These are phyloP conservation scores for Cinclus cinclus DNA, from an alignment of 2,113 vertebrate genomes.

Conservation along the genomic window DNA sequence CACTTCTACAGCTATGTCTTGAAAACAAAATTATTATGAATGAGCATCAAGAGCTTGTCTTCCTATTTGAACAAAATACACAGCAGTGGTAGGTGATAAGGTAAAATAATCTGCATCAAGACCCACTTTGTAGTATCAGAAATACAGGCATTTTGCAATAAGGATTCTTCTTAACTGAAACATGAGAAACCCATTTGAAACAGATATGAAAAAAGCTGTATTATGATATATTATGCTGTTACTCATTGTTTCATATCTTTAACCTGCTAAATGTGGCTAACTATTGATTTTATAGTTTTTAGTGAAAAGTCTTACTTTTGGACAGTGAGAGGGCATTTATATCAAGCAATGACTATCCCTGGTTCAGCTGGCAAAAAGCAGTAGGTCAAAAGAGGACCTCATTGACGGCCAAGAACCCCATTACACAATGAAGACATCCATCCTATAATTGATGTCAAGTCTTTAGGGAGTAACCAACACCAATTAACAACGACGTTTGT, in stretches of 20 bases:
- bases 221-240: not conserved
- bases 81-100: not conserved
- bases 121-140: not conserved
- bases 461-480: not conserved
- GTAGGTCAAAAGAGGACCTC: not conserved
- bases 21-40: not conserved
- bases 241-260: not conserved
- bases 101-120: not conserved
- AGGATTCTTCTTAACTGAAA: not conserved
- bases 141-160: not conserved
- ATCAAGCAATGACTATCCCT: not conserved
- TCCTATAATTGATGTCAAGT: accelerated
- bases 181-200: not conserved
- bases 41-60: not conserved
- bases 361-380: not conserved
- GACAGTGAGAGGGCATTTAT: not conserved
- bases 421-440: not conserved
- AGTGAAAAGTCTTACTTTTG: not conserved
- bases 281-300: not conserved
- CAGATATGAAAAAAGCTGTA: not conserved
- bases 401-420: not conserved
- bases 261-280: not conserved
- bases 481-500: not conserved
- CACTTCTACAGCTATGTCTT: not conserved
- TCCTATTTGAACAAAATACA: not conserved